Conservation (phyloP, 2,797 vertebrate genomes). For the Phataginus tricuspis region DNA sequence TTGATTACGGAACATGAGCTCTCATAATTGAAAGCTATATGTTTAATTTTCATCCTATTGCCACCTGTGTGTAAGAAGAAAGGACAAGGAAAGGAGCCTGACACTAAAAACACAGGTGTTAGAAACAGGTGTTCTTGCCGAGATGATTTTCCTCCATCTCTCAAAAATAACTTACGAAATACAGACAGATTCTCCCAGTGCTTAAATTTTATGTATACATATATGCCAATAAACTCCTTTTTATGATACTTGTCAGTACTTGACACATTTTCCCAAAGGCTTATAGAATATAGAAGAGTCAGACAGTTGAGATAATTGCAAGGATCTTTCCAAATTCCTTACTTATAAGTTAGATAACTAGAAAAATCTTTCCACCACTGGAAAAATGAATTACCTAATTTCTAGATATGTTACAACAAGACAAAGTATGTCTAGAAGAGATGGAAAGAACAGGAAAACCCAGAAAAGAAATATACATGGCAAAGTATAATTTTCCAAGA, state of each 20-base stretch:
- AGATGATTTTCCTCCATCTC: background rate
- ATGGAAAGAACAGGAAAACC: background rate
- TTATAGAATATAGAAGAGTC: background rate
- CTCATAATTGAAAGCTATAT: background rate
- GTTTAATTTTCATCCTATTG: constrained; percentile 38
- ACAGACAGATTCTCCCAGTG: background rate
- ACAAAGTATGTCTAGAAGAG: background rate
- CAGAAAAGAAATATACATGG: background rate
- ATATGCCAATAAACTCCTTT: background rate
- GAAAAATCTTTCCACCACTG: background rate
- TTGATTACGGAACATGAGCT: background rate
- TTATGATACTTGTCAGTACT: background rate
- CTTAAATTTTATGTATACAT: background rate
- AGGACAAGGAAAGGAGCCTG: background rate
- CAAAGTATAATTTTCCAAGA: background rate
- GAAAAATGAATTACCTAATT: background rate
- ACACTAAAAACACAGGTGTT: background rate
- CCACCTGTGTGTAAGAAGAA: background rate
- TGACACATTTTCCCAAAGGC: background rate
- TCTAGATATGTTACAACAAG: background rate
- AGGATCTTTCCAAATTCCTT: background rate
- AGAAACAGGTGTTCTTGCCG: background rate
- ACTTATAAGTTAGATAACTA: background rate
- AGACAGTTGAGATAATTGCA: background rate
- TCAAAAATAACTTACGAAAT: background rate